Conservation (phyloP, 2,113 vertebrate species). For the Actinemys pallida region DNA sequence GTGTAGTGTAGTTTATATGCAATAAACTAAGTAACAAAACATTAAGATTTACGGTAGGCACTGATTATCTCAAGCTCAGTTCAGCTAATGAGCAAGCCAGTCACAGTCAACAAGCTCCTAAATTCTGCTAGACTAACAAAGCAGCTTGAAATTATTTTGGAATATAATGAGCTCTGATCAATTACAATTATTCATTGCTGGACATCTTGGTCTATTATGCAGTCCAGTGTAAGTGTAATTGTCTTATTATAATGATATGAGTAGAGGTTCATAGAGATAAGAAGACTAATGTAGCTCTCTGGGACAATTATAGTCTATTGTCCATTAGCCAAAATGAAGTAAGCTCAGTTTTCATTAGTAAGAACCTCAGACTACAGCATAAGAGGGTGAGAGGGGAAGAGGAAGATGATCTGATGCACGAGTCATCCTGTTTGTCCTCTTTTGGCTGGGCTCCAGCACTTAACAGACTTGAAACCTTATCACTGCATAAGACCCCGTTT, state of each 20-base stretch:
- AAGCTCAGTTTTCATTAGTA: conserved; percentile 48
- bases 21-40: neutral
- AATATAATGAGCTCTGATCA: conserved; percentile 23
- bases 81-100: neutral
- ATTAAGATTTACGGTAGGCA: neutral
- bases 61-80: neutral
- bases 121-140: conserved; percentile 43
- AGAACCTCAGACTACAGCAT: conserved; percentile 4
- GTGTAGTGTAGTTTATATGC: neutral
- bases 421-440: neutral
- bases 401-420: neutral
- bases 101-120: conserved; percentile 19
- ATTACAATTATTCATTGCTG: conserved; percentile 45
- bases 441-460: neutral
- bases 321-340: conserved; percentile 38
- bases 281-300: conserved; percentile 36
- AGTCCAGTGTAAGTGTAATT: conserved; percentile 38
- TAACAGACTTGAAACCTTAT: neutral
- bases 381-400: neutral
- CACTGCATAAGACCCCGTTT: neutral
- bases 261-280: conserved; percentile 40
- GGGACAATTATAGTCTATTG: conserved; percentile 20
- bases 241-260: conserved; percentile 38
- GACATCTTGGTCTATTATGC: conserved; percentile 38
- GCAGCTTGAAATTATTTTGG: conserved; percentile 42